phyloP scores from a whole-genome alignment of 1,140 invertebrate species.

The Tetramorium parvispinum region DNA sequence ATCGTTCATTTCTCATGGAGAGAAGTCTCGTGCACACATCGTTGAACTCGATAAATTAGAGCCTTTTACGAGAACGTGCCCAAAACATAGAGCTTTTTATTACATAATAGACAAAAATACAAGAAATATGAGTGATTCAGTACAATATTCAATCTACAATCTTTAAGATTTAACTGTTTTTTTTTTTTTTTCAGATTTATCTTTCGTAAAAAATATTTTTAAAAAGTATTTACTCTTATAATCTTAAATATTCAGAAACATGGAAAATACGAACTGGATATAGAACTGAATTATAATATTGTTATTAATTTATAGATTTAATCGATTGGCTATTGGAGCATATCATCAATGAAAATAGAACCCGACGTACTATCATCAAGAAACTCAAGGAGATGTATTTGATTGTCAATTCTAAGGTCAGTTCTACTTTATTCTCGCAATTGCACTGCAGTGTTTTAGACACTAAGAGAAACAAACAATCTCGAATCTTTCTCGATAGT shows the following conservation, averaged over 20 bases:
- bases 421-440: slow-evolving; percentile 31
- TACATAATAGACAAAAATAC: not conserved
- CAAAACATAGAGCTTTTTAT: not conserved
- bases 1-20: slow-evolving; percentile 3
- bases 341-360: slow-evolving; percentile 92
- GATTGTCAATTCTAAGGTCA: slow-evolving; percentile 88
- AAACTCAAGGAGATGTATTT: slow-evolving; percentile 94
- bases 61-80: not conserved
- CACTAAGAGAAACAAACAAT: not conserved
- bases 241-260: not conserved
- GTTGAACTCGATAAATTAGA: slow-evolving; percentile 39
- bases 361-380: slow-evolving; percentile 91
- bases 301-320: slow-evolving; percentile 87
- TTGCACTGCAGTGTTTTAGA: not conserved
- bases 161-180: not conserved
- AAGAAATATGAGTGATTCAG: not conserved
- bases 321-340: slow-evolving; percentile 94
- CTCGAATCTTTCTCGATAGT: not conserved
- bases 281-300: slow-evolving; percentile 12
- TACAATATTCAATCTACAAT: not conserved
- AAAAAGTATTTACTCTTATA: not conserved
- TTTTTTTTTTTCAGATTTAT: too few species aligned
- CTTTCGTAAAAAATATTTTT: not conserved
- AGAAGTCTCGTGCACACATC: not conserved
- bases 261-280: not conserved